These are phyloP conservation scores for Heterodera filipjevi DNA, from an alignment of 2,888 invertebrate genomes.

Conservation along the genomic window DNA sequence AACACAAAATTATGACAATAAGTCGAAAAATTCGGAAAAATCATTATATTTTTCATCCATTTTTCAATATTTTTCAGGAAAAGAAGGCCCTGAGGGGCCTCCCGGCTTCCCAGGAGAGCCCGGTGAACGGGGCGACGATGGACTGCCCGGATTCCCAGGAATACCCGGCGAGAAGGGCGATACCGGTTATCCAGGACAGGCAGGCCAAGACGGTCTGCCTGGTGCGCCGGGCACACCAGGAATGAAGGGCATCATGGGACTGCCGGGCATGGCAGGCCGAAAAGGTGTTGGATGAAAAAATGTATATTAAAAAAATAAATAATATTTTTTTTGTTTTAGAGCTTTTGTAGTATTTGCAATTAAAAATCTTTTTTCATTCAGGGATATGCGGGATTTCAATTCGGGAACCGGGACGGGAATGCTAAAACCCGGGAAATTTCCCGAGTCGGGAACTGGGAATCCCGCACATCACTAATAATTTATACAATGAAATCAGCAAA, in stretches of 20 bases:
- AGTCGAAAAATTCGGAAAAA: neutral
- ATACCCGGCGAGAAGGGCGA: constrained; percentile 64
- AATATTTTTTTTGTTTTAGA: too few species aligned
- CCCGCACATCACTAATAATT: too few species aligned
- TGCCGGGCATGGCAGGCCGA: constrained; percentile 45
- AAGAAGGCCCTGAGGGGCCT: constrained; percentile 35
- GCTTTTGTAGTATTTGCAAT: too few species aligned
- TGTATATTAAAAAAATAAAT: neutral
- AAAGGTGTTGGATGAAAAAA: constrained; percentile 28
- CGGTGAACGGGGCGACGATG: constrained; percentile 55
- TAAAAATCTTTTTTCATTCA: neutral
- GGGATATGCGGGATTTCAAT: too few species aligned
- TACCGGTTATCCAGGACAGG: constrained; percentile 58
- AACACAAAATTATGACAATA: neutral
- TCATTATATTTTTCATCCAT: neutral
- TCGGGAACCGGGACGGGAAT: too few species aligned
- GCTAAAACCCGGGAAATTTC: too few species aligned
- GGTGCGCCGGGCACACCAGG: constrained; percentile 72
- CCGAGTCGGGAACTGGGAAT: too few species aligned
- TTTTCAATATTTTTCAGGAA: constrained; percentile 18
- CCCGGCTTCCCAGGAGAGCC: constrained; percentile 62
- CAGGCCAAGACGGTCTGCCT: constrained; percentile 55
- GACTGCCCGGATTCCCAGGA: constrained; percentile 62
- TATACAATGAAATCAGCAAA: too few species aligned
- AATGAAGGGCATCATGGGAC: constrained; percentile 55